Evolutionary conservation across 2,113 vertebrate genomes (phyloP).

Genomic region (Chauna torquata): DNA sequence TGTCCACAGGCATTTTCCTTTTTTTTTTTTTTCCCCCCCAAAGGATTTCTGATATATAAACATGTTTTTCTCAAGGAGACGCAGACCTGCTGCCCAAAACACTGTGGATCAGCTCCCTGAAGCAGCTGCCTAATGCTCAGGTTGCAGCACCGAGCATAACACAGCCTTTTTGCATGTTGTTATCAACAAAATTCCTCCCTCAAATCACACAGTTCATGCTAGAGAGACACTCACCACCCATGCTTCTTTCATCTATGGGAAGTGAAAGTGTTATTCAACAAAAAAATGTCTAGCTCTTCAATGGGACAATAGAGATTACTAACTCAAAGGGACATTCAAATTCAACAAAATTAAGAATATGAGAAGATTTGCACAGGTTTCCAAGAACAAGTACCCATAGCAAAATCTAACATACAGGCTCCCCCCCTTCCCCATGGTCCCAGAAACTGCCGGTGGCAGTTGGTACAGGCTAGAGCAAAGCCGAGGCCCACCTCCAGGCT

Average conservation of each 20-base stretch:
- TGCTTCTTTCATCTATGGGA: neutral
- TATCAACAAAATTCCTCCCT: neutral
- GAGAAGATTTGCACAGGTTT: neutral
- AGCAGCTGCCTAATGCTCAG: neutral
- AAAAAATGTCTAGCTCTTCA: neutral
- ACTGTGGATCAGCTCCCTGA: neutral
- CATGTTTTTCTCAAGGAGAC: neutral
- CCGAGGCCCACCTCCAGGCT: neutral
- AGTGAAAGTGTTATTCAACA: neutral
- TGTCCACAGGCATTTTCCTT: neutral
- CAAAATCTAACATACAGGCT: neutral
- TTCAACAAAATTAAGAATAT: neutral
- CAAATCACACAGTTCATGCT: neutral
- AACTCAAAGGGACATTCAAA: neutral
- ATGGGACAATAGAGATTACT: neutral
- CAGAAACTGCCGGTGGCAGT: neutral
- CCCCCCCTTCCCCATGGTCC: neutral
- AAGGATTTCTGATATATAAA: neutral
- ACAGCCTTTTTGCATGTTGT: neutral
- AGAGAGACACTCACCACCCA: neutral
- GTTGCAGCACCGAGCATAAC: neutral
- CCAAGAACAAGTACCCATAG: neutral
- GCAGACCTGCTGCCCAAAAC: neutral
- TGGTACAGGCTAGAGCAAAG: neutral
- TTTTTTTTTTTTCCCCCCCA: accelerated